Evolutionary conservation across 2,888 invertebrate species (phyloP).

Genomic region (Byasa hedistus): DNA sequence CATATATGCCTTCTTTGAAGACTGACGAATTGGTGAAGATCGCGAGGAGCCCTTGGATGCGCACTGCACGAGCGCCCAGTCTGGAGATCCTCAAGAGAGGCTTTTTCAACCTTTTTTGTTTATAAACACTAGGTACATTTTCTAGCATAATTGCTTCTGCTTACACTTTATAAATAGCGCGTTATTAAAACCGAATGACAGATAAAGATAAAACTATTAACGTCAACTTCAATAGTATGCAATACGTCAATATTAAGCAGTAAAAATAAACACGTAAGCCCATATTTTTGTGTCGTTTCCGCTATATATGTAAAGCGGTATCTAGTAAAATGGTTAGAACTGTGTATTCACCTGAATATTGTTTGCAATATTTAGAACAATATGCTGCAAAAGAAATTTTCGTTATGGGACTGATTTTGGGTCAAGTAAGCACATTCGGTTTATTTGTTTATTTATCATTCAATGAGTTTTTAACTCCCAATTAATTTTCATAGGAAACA

Average conservation of each 20-base stretch:
- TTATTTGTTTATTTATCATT: not conserved
- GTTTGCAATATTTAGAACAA: constrained; percentile 83
- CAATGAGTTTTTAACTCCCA: not conserved
- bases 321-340: constrained; percentile 81
- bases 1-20: no score
- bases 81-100: no score
- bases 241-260: constrained; percentile 3
- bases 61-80: no score
- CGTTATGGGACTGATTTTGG: constrained; percentile 87
- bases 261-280: constrained; percentile 27
- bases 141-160: no score
- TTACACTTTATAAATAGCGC: no score
- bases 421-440: constrained; percentile 81
- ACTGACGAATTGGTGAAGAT: no score
- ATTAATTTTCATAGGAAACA: constrained; percentile 68
- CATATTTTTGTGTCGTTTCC: constrained; percentile 10
- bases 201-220: not conserved
- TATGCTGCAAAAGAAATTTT: constrained; percentile 82
- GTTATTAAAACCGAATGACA: no score
- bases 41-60: no score
- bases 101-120: no score
- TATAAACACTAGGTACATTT: no score
- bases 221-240: constrained; percentile 3
- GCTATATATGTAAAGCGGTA: constrained; percentile 19
- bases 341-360: constrained; percentile 84